Evolutionary conservation across 2,113 vertebrate genomes (phyloP), one percentile per base, ranked within the genome.

Genomic region (Bujurquina vittata): DNA sequence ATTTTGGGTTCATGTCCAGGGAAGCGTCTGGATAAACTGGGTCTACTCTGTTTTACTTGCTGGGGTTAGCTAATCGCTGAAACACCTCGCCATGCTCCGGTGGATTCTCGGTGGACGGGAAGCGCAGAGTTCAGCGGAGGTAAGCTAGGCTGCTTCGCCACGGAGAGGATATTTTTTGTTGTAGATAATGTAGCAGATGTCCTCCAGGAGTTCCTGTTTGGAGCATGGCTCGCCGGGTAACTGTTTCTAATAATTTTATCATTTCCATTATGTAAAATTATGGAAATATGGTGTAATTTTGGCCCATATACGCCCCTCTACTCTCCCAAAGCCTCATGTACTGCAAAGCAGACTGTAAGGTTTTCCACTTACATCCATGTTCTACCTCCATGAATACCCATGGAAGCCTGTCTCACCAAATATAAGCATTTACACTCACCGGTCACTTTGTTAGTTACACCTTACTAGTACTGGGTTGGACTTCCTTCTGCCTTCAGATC

Each of bases 71-170:
- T 5, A 11, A 6, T 20, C 2, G 43, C 1, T 46, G 20, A 56
- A 10, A 31, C 2, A 73, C 11, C 15, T 1, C n/a, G 77, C 4
- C 26, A 98, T 99, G 98, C 87, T 99, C 76, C 97, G 97, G 29
- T 99, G 98, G 98, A 94, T 99, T 69, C 96, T 99, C 11, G 97
- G 98, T 62, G 96, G 96, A 82, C 96, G 97, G 6, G 97, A 98
- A 61, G 94, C 96, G 29, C 97, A 97, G 86, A 94, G 96, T 18
- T 92, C 96, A 35, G 94, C 94, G 2, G 97, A 99, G 96, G 98
- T 98, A 89, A 94, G 87, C 76, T 3, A 14, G 11, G 63, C 61
- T 55, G 8, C 74, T 18, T 29, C 12, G 17, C 26, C 7, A 7
- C 17, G 20, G 14, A 49, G 43, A 46, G 43, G 10, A 40, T 2